phyloP scores from a whole-genome alignment of 1,140 invertebrate genomes.

The Protaetia brevitarsis region DNA sequence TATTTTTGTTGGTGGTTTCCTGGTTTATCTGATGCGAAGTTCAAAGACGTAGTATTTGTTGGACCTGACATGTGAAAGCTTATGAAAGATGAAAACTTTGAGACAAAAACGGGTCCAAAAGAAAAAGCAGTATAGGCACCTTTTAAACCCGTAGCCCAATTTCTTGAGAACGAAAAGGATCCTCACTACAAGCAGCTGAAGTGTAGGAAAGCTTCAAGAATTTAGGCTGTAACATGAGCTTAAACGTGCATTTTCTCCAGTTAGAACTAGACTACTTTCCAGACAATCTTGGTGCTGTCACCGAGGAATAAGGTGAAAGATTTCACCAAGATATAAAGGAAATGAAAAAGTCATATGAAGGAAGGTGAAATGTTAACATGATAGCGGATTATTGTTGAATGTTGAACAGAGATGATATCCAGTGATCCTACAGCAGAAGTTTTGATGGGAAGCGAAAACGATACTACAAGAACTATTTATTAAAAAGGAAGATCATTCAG shows the following conservation, averaged over 20 bases:
- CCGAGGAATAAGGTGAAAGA: conserved; percentile 33
- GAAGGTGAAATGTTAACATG: not conserved
- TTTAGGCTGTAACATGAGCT: not conserved
- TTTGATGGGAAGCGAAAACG: no score
- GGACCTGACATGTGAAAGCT: conserved; percentile 37
- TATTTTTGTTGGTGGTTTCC: conserved; percentile 38
- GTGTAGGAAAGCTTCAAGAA: conserved; percentile 28
- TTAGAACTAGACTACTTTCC: conserved; percentile 36
- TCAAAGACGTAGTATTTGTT: conserved; percentile 40
- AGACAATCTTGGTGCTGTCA: conserved; percentile 35
- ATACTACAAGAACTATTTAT: no score
- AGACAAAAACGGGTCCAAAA: conserved; percentile 24
- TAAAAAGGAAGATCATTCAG: no score
- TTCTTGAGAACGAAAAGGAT: conserved; percentile 29
- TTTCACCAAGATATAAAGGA: not conserved
- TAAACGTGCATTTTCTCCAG: conserved; percentile 41
- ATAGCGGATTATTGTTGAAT: not conserved
- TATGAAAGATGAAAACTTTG: conserved; percentile 29
- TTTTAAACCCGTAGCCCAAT: conserved; percentile 25
- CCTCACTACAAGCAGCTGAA: conserved; percentile 30
- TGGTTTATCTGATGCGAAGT: conserved; percentile 30
- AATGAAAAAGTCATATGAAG: not conserved
- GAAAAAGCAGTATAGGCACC: conserved; percentile 26
- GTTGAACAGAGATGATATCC: not conserved
- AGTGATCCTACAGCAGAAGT: no score